Conservation (phyloP, 2,797 vertebrate species). For the Chrysocyon brachyurus region DNA sequence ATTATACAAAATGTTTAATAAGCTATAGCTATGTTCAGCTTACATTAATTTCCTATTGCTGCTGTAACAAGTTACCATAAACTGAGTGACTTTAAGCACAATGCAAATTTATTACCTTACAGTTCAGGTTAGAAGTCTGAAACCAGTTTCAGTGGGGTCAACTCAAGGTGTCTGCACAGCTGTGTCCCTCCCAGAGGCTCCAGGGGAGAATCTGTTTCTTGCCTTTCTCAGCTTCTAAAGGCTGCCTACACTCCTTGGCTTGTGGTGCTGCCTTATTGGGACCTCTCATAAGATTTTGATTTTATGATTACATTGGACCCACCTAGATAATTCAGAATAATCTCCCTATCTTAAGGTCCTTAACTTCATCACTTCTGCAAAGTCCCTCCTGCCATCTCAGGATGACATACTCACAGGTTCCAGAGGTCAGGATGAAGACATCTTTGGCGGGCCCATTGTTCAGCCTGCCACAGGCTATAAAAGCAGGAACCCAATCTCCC, state of each 20-base stretch:
- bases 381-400: not conserved
- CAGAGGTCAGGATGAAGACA: too few relatives aligned
- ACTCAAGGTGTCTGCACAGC: not conserved
- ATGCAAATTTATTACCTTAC: not conserved
- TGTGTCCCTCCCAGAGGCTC: not conserved
- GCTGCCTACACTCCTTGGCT: not conserved
- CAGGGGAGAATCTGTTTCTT: not conserved
- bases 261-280: not conserved
- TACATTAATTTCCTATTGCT: not conserved
- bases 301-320: not conserved
- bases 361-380: not conserved
- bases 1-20: not conserved
- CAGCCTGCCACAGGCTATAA: not conserved
- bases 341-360: not conserved
- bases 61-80: not conserved
- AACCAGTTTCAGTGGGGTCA: not conserved
- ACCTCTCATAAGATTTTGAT: not conserved
- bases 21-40: not conserved
- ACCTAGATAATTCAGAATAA: not conserved
- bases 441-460: not conserved
- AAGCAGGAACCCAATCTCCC: not conserved
- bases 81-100: not conserved
- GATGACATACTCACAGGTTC: not conserved
- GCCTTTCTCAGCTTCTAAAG: not conserved
- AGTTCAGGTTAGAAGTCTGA: not conserved